A percentile compares a stretch with the other conserved stretches of the same genome.
phyloP scores from a whole-genome alignment of 1,140 invertebrate genomes.

The Saccostrea cuccullata region DNA sequence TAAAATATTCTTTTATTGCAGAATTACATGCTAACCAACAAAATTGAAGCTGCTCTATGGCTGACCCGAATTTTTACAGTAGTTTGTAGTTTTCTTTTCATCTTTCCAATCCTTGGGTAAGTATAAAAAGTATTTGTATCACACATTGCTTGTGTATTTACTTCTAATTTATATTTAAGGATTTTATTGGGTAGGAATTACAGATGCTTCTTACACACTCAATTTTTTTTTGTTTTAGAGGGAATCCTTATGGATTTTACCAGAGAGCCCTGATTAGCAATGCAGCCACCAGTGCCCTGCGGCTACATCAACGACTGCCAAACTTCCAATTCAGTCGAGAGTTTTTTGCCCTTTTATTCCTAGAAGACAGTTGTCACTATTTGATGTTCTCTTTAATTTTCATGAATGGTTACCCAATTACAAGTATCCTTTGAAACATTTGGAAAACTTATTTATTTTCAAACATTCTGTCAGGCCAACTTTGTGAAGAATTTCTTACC shows the following conservation, averaged over 20 bases:
- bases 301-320: conserved; percentile 95
- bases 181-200: no score
- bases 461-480: not conserved
- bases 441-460: not conserved
- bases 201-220: not conserved
- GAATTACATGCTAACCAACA: conserved; percentile 87
- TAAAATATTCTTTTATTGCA: conserved; percentile 60
- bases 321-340: conserved; percentile 87
- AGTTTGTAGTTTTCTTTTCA: conserved; percentile 89
- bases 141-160: no score
- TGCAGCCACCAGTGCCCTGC: conserved; percentile 94
- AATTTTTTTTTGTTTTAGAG: conserved; percentile 79
- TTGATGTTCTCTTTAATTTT: conserved; percentile 96
- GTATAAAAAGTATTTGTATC: conserved; percentile 65
- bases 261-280: conserved; percentile 94
- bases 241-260: conserved; percentile 89
- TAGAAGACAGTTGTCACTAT: conserved; percentile 98
- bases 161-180: no score
- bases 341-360: conserved; percentile 88
- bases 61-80: conserved; percentile 90
- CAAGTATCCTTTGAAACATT: conserved; percentile 85
- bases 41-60: conserved; percentile 92
- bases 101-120: conserved; percentile 94
- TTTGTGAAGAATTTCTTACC: not conserved
- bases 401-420: conserved; percentile 90